These are phyloP conservation scores for Pseudomugil gertrudae DNA, from an alignment of 2,797 vertebrate genomes.

Conservation along the genomic window DNA sequence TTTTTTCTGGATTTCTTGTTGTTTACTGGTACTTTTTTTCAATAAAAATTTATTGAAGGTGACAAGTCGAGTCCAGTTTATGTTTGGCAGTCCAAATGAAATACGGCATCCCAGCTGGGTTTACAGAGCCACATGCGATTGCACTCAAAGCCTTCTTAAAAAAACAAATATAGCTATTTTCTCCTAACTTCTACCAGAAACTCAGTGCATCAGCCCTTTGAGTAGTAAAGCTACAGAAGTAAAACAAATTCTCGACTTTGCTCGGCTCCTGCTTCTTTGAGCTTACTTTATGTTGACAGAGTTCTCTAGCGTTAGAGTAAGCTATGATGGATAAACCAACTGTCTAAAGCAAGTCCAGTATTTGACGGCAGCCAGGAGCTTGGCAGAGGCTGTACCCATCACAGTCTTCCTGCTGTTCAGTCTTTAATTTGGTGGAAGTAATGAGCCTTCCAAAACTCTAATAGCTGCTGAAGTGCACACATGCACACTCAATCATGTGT, in stretches of 20 bases:
- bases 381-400: conserved; percentile 62
- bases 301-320: conserved; percentile 45
- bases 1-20: conserved; percentile 80
- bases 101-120: background rate
- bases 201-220: conserved; percentile 10
- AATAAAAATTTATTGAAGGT: conserved; percentile 85
- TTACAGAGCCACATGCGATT: background rate
- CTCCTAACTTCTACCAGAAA: background rate
- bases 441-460: conserved; percentile 62
- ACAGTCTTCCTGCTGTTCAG: conserved; percentile 67
- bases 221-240: conserved; percentile 16
- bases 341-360: conserved; percentile 53
- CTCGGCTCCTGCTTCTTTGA: conserved; percentile 24
- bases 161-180: conserved; percentile 2
- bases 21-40: conserved; percentile 87
- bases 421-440: conserved; percentile 73
- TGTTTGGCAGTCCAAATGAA: background rate
- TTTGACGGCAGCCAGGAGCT: conserved; percentile 65
- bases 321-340: conserved; percentile 54
- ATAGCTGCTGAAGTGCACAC: conserved; percentile 56
- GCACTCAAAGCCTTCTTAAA: background rate
- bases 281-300: conserved; percentile 35
- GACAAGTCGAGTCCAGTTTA: conserved; percentile 30
- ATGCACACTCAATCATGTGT: conserved; percentile 43
- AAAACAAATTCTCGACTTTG: conserved; percentile 30